Percentiles rank a stretch among this genome's conserved stretches.
phyloP scores from a whole-genome alignment of 2,797 vertebrate genomes.

The Squalus acanthias region DNA sequence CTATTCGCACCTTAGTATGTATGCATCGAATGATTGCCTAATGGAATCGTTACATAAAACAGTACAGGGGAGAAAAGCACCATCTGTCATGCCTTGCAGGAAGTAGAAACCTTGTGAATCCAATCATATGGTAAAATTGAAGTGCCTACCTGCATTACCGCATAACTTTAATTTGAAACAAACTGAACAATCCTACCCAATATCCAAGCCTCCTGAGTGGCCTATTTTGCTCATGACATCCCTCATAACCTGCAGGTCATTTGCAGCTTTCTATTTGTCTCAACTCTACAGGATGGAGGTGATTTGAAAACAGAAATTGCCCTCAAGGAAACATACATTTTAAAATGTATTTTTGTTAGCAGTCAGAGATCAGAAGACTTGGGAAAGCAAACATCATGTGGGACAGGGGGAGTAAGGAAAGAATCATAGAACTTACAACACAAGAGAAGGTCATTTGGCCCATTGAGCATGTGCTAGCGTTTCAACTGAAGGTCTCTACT shows the following conservation, averaged over 20 bases:
- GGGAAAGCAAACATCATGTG: not conserved
- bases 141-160: not conserved
- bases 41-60: not conserved
- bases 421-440: not conserved
- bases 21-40: not conserved
- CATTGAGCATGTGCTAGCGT: not conserved
- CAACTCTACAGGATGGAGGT: not conserved
- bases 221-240: not conserved
- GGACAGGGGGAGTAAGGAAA: not conserved
- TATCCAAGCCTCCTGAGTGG: not conserved
- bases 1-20: not conserved
- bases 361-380: not conserved
- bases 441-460: not conserved
- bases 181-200: not conserved
- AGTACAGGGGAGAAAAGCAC: not conserved
- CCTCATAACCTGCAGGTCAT: not conserved
- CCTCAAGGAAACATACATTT: not conserved
- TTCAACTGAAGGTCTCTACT: not conserved
- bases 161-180: too few relatives aligned
- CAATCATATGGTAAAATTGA: not conserved
- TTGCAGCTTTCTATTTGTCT: not conserved
- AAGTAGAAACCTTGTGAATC: not conserved
- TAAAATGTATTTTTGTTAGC: not conserved
- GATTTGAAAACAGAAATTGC: too few relatives aligned
- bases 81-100: not conserved